A percentile compares a stretch with the other conserved stretches of the same genome.
Evolutionary conservation across 1,140 invertebrate species (phyloP).

Genomic region (Octopus bimaculoides): DNA sequence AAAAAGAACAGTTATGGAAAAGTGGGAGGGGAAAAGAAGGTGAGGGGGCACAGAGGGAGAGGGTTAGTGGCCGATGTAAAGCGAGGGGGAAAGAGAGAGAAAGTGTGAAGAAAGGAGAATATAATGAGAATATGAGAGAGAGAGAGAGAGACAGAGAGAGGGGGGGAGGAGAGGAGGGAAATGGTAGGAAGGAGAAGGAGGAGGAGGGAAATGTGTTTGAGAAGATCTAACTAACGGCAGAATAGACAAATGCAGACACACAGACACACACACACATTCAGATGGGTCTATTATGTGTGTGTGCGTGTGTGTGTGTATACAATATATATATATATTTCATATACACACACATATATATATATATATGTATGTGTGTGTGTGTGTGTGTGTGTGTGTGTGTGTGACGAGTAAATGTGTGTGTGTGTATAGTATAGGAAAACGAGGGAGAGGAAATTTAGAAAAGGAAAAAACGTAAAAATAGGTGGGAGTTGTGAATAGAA

Average conservation of each 20-base stretch:
- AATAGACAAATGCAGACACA: background rate
- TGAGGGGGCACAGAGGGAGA: background rate
- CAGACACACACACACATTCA: background rate
- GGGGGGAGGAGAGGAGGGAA: background rate
- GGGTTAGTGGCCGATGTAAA: background rate
- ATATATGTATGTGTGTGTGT: background rate
- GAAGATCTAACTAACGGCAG: background rate
- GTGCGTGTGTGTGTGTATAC: background rate
- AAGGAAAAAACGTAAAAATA: too few relatives aligned
- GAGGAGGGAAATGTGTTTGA: background rate
- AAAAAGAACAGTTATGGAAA: background rate
- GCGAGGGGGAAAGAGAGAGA: background rate
- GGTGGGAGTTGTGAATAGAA: too few relatives aligned
- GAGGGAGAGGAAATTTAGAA: too few relatives aligned
- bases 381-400: background rate
- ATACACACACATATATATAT: background rate
- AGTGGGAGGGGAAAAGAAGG: background rate
- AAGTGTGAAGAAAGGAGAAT: background rate
- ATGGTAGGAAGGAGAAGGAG: background rate
- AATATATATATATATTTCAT: background rate
- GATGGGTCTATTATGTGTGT: background rate
- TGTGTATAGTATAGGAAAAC: too few relatives aligned
- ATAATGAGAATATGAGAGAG: background rate
- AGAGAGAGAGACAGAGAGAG: background rate
- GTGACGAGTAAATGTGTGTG: background rate